A percentile compares a stretch with the other conserved stretches of the same genome.
Conservation (phyloP, 2,888 invertebrate species). For the Amblyteles armatorius region DNA sequence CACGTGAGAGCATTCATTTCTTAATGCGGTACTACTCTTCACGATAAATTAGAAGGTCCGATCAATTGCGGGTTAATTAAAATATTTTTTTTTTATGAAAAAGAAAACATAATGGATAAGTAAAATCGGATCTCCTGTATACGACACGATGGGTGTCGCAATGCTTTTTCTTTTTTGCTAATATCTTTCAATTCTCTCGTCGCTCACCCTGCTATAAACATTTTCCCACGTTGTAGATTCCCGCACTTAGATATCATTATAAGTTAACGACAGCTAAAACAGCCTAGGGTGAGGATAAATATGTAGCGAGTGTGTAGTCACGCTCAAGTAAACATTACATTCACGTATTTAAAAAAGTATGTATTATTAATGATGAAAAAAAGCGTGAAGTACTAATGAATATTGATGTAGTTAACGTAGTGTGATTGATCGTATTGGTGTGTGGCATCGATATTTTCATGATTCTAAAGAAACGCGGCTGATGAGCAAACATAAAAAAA, state of each 20-base stretch:
- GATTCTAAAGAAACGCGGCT: conserved; percentile 50
- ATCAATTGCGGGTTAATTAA: conserved; percentile 13
- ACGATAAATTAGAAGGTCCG: conserved; percentile 34
- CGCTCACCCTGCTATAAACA: conserved; percentile 29
- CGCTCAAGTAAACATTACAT: conserved; percentile 57
- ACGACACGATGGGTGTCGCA: neutral
- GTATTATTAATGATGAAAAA: conserved; percentile 30
- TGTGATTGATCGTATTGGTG: conserved; percentile 62
- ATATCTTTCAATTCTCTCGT: conserved; percentile 47
- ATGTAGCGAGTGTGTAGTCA: conserved; percentile 51
- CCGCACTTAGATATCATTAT: conserved; percentile 60
- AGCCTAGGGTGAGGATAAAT: conserved; percentile 52
- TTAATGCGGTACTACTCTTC: conserved; percentile 46
- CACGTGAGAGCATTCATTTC: conserved; percentile 51
- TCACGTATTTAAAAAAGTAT: conserved; percentile 60
- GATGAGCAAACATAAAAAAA: conserved; percentile 32
- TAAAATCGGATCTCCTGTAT: conserved; percentile 26
- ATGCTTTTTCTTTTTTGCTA: conserved; percentile 35
- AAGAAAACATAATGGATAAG: conserved; percentile 27
- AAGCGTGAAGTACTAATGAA: conserved; percentile 63
- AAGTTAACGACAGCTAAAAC: conserved; percentile 54
- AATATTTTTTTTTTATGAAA: conserved; percentile 41
- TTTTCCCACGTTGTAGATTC: conserved; percentile 48
- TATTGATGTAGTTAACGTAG: conserved; percentile 68
- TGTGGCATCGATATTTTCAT: conserved; percentile 67